Evolutionary conservation across 2,888 invertebrate genomes (phyloP).

Genomic region (Caenorhabditis sulstoni): DNA sequence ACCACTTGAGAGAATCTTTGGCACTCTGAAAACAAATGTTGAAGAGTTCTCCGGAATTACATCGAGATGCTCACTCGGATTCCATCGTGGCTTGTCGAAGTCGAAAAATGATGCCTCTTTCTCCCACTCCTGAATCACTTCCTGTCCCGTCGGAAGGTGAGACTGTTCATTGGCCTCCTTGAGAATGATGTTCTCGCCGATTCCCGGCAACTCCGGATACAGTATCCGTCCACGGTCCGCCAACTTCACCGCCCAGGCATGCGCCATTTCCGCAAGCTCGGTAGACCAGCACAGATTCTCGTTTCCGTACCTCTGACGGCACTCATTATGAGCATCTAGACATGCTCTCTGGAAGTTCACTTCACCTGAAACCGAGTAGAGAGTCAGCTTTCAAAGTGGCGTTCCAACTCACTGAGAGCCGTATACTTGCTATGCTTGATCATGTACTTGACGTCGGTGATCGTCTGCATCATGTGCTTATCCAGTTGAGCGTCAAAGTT

Average conservation of each 20-base stretch:
- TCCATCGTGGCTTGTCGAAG: conserved; percentile 78
- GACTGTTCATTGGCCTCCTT: conserved; percentile 69
- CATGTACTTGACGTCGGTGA: conserved; percentile 80
- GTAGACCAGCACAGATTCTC: conserved; percentile 76
- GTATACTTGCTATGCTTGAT: conserved; percentile 78
- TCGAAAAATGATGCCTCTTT: conserved; percentile 77
- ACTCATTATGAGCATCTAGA: conserved; percentile 79
- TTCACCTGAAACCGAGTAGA: conserved; percentile 70
- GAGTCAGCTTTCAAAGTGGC: too few relatives aligned
- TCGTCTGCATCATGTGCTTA: conserved; percentile 79
- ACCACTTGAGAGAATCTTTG: conserved; percentile 80
- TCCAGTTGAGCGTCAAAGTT: conserved; percentile 77
- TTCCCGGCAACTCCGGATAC: conserved; percentile 79
- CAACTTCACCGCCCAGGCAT: conserved; percentile 79
- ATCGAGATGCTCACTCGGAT: conserved; percentile 67
- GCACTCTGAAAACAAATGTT: conserved; percentile 71
- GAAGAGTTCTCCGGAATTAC: neutral
- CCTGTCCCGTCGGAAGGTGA: conserved; percentile 79
- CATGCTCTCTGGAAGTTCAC: conserved; percentile 80
- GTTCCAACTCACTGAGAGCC: conserved; percentile 73
- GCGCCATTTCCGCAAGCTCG: conserved; percentile 79
- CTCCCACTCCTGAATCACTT: conserved; percentile 78
- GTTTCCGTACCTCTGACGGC: conserved; percentile 70
- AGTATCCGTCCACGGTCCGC: conserved; percentile 78
- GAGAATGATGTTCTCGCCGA: conserved; percentile 79